Evolutionary conservation across 2,113 vertebrate species (phyloP), one percentile per base, ranked within the genome.

Genomic region (Emydura subglobosa): DNA sequence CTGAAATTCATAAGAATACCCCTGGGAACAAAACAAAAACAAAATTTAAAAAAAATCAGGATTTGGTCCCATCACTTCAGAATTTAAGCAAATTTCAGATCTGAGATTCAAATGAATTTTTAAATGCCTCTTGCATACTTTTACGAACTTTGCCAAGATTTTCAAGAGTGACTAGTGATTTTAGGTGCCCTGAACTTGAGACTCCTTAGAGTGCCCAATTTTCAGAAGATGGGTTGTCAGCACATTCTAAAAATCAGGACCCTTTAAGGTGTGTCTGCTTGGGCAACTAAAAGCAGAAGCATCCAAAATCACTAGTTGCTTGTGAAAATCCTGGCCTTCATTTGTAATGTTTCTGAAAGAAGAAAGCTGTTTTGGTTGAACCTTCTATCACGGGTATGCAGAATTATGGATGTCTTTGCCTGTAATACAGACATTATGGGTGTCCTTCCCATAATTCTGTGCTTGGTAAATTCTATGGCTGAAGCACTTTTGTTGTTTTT

Each of bases 141-240:
- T 65, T 50, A 84, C 39, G 51, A 87, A 51, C 55, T 90, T 89
- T 82, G 79, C 79, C 59, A 93, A 85, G 39, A 59, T 87, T 94
- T 94, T 94, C 61, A 91, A n/a, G 55, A 96, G 89, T 57, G 4
- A 72, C 88, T 96, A 96, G 76, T 61, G 84, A n/a, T 93, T 83
- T 78, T 61, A 90, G 82, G 42, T 79, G 82, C 21, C 42, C 85
- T 83, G 89, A 85, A 96, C 93, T 90, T 90, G 19, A 88, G 78
- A 14, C 8, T 24, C 49, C 8, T 79, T 84, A 65, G 42, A 34
- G 13, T 14, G 61, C 31, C 16, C 34, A 31, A 4, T 65, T 65
- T n/a, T 34, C 61, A 65, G 61, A n/a, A 65, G 31, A 65, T 65
- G 29, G 7, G 13, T 14, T 6, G 12, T 65, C 59, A 34, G 31